A percentile compares a stretch with the other conserved stretches of the same genome.
Evolutionary conservation across 2,888 invertebrate genomes (phyloP).

Genomic region (Apotomis turbidana): DNA sequence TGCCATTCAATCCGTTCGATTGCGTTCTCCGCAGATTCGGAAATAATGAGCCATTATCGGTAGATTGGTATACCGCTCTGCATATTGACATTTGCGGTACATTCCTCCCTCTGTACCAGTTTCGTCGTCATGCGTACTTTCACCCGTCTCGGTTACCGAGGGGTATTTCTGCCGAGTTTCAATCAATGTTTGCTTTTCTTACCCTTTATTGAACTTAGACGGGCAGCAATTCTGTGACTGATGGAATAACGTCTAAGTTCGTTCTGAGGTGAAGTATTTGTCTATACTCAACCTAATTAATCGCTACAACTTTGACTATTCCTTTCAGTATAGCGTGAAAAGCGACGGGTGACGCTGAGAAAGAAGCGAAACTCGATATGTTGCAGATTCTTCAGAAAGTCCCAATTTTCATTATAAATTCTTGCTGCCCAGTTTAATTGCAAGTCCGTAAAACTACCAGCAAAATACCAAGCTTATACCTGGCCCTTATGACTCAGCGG

Average conservation of each 20-base stretch:
- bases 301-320: too few relatives aligned
- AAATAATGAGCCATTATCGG: not conserved
- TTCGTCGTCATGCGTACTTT: conserved; percentile 23
- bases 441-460: conserved; percentile 20
- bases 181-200: not conserved
- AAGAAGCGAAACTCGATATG: too few relatives aligned
- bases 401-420: too few relatives aligned
- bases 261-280: too few relatives aligned
- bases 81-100: conserved; percentile 26
- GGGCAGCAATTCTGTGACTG: too few relatives aligned
- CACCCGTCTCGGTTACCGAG: not conserved
- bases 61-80: not conserved
- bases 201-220: too few relatives aligned
- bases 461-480: conserved; percentile 37
- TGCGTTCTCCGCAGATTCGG: not conserved
- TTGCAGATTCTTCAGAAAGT: too few relatives aligned
- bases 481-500: conserved; percentile 38
- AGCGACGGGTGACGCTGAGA: too few relatives aligned
- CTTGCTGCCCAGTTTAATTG: not conserved
- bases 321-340: too few relatives aligned
- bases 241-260: too few relatives aligned
- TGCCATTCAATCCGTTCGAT: not conserved
- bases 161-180: conserved; percentile 10
- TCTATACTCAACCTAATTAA: too few relatives aligned
- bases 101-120: conserved; percentile 26